These are phyloP conservation scores for Galerucella pusilla DNA, from an alignment of 2,888 invertebrate species.

Conservation along the genomic window DNA sequence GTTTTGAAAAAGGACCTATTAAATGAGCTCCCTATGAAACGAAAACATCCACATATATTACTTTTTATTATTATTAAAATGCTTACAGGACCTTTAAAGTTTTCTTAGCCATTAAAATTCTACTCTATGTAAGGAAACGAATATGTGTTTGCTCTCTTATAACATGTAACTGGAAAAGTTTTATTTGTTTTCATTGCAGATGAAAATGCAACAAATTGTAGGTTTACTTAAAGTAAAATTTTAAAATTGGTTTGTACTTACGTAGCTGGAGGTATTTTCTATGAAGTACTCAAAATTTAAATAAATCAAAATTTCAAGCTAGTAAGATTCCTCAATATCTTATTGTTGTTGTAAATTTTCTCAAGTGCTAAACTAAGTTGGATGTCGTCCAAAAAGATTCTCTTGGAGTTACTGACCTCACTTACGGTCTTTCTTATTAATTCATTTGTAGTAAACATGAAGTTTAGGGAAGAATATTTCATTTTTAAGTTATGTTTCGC, in stretches of 20 bases:
- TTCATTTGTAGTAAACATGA: slow-evolving; percentile 7
- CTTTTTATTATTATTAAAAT: slow-evolving; percentile 3
- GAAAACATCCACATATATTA: slow-evolving; percentile 13
- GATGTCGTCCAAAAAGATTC: not conserved
- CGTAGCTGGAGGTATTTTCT: not conserved
- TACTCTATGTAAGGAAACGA: not conserved
- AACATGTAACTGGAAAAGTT: slow-evolving; percentile 1
- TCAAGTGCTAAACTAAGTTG: not conserved
- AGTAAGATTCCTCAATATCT: not conserved
- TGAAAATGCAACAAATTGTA: not conserved
- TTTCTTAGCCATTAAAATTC: not conserved
- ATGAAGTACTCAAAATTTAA: too few species aligned
- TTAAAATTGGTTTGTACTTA: not conserved
- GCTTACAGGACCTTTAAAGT: not conserved
- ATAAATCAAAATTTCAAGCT: not conserved
- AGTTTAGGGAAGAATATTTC: not conserved
- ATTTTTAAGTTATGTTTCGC: not conserved
- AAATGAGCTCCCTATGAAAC: not conserved
- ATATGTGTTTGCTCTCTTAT: not conserved
- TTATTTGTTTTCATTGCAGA: not conserved
- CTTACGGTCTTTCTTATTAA: not conserved
- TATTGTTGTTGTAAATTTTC: not conserved
- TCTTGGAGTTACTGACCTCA: slow-evolving; percentile 3
- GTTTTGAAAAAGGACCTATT: slow-evolving; percentile 20
- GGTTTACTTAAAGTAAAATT: not conserved